Base-by-base conservation (phyloP, 1,140 invertebrate species). In the Apis florea region DNA sequence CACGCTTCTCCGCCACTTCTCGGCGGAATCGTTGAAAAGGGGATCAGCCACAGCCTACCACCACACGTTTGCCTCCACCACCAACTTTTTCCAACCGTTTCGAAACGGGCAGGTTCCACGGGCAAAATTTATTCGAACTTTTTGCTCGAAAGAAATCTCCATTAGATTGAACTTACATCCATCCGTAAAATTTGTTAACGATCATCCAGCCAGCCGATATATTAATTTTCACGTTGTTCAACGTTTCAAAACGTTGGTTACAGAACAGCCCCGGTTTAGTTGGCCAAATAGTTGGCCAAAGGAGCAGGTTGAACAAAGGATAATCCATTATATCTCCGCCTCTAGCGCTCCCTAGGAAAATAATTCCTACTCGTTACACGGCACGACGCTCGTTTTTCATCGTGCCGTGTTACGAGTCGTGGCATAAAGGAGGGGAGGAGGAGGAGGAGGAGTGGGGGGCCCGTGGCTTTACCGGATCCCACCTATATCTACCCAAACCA, bases 401-500 rank as follows among this genome's bases (percentile, higher is more conserved):
- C 66, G 26, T 59, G 24, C 21, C 47, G 67, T n/a, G n/a, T 78
- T 78, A 21, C 53, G 8, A 26, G 54, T 51, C 66, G 54, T 51
- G 47, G 51, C 49, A 70, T 70, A 70, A 78, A 78, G 64, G n/a
- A n/a, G n/a, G n/a, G n/a, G n/a, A n/a, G n/a, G n/a, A n/a, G n/a
- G n/a, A n/a, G n/a, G n/a, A n/a, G n/a, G n/a, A n/a, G n/a, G n/a
- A n/a, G n/a, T n/a, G n/a, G 53, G n/a, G 66, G 47, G 31, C 4
- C 31, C 31, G 31, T 40, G 19, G 71, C 59, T 69, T 74, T 72
- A 54, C 66, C 56, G 61, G 78, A 87, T 40, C 31, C 31, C 0
- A 40, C 31, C 31, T 86, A n/a, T n/a, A n/a, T n/a, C n/a, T n/a
- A 83, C 68, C 67, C 61, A 67, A 78, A 31, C 75, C 68, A 4